Evolutionary conservation across 2,888 invertebrate species (phyloP), one percentile per base, ranked within the genome.

Genomic region (Ectemnius lituratus): DNA sequence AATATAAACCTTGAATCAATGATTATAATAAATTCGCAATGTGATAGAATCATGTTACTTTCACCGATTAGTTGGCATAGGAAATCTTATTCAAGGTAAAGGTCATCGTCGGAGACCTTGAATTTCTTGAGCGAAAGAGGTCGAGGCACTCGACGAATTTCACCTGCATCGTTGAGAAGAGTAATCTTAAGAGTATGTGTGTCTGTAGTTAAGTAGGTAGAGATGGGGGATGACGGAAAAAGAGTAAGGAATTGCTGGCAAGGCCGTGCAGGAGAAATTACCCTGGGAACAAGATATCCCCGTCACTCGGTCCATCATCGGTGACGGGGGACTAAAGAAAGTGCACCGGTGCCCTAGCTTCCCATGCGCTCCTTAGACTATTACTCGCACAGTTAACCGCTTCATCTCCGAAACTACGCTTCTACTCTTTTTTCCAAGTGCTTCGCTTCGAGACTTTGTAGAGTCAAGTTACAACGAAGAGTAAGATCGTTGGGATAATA

Each of bases 241-340:
- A 62, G 52, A 67, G 75, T 62, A 73, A 79, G 79, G 81, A 82
- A 84, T 75, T 61, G 68, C 62, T 73, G 81, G 79, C 87, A 87
- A 87, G 86, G 86, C 81, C 84, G 78, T 14, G 28, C 47, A 57
- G 83, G 84, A 79, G 85, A 86, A 87, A 86, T 86, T 86, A 80
- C 70, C 64, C 64, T 67, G 60, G 37, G 52, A 60, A 71, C 75
- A 66, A 67, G 66, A 28, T 49, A 60, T 62, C 49, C 69, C 23
- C 14, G 52, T 64, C 61, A 73, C 61, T 61, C 72, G 76, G 67
- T 63, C 76, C 74, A 75, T 72, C 70, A 77, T 65, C 79, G 64
- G 77, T 67, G 57, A 62, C 63, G 13, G 20, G 61, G 63, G 37
- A 37, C 46, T 65, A 63, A 81, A 71, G 83, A 82, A 82, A 82